Evolutionary conservation across 2,797 vertebrate genomes (phyloP).

Genomic region (Cirrhinus molitorella): DNA sequence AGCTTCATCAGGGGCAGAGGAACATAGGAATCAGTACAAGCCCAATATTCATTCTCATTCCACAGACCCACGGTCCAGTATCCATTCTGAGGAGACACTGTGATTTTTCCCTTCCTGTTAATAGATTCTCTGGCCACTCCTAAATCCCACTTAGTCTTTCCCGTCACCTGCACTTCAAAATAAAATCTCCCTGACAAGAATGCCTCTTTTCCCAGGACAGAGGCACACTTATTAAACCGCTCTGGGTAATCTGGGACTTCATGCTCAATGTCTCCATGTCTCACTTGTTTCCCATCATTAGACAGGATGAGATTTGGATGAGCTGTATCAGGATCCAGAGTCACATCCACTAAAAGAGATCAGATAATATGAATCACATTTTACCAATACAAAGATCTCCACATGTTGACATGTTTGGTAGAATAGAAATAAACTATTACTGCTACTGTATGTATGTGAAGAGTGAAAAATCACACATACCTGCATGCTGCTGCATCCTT

Average conservation of each 20-base stretch:
- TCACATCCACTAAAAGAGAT: too few species aligned
- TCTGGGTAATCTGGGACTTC: background rate
- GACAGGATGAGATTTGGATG: too few species aligned
- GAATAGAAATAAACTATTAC: too few species aligned
- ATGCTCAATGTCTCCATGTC: background rate
- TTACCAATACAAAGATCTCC: background rate
- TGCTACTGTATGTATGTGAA: too few species aligned
- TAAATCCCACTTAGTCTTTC: background rate
- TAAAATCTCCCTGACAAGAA: background rate
- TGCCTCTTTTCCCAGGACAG: background rate
- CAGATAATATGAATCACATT: background rate
- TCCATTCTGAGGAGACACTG: background rate
- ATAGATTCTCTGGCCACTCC: constrained; percentile 2
- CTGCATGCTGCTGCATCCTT: too few species aligned
- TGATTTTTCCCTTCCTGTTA: background rate
- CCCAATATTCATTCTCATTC: background rate
- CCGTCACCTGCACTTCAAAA: background rate
- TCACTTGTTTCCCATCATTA: too few species aligned
- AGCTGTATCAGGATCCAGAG: too few species aligned
- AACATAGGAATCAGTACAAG: background rate
- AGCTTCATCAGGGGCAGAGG: background rate
- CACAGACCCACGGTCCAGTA: background rate
- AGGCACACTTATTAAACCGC: background rate
- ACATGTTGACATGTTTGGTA: background rate
- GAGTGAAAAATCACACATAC: too few species aligned